phyloP scores from a whole-genome alignment of 2,888 invertebrate species.

The Aspidapion aeneum region DNA sequence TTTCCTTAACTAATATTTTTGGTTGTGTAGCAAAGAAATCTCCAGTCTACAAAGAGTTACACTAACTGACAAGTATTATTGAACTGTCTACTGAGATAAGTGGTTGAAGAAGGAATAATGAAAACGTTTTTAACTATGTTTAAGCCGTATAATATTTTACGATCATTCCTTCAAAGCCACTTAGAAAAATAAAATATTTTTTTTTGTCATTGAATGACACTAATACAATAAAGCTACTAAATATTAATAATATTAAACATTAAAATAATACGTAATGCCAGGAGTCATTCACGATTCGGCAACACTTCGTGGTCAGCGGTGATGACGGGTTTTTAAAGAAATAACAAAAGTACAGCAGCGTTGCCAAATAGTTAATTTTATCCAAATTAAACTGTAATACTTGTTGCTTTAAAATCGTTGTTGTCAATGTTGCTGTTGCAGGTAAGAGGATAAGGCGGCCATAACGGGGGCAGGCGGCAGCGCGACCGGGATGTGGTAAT shows the following conservation, averaged over 20 bases:
- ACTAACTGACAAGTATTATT: constrained; percentile 29
- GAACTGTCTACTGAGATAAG: not conserved
- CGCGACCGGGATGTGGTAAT: constrained; percentile 93
- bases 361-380: not conserved
- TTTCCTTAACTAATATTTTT: not conserved
- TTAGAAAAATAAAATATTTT: too few relatives aligned
- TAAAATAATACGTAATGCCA: too few relatives aligned
- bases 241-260: too few relatives aligned
- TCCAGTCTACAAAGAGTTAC: not conserved
- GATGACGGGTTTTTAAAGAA: too few relatives aligned
- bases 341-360: not conserved
- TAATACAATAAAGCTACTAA: too few relatives aligned
- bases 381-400: constrained; percentile 12
- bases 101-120: not conserved
- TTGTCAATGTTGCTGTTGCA: constrained; percentile 49
- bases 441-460: constrained; percentile 56
- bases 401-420: constrained; percentile 43
- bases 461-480: constrained; percentile 79
- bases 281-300: constrained; percentile 24
- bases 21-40: constrained; percentile 1
- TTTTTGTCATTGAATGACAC: constrained; percentile 50
- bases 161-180: too few relatives aligned
- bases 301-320: constrained; percentile 20
- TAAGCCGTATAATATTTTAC: too few relatives aligned
- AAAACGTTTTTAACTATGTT: too few relatives aligned